Conservation (phyloP, 2,797 vertebrate genomes). For the Balearica regulorum region DNA sequence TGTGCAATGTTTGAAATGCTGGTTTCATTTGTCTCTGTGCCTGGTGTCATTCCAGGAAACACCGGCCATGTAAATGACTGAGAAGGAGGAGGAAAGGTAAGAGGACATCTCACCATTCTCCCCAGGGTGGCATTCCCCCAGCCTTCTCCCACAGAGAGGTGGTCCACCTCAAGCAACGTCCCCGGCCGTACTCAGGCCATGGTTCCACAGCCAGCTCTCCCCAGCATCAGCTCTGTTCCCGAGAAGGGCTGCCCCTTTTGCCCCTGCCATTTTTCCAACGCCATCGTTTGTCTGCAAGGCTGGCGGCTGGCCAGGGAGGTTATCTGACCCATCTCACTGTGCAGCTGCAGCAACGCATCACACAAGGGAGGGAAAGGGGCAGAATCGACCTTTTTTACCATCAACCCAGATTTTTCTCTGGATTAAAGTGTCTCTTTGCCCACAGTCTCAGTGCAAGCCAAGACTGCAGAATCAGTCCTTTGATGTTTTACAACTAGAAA, state of each 20-base stretch:
- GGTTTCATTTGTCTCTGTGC: neutral
- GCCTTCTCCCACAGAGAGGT: neutral
- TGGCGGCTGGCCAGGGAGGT: neutral
- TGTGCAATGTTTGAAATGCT: neutral
- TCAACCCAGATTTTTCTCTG: neutral
- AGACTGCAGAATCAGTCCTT: neutral
- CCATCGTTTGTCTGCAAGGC: neutral
- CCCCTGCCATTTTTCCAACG: neutral
- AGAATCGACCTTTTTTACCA: neutral
- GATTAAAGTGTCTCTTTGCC: neutral
- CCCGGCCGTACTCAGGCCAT: accelerated
- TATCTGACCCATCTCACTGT: neutral
- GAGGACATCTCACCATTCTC: neutral
- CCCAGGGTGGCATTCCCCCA: neutral
- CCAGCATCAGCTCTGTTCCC: neutral
- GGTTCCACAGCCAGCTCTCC: neutral
- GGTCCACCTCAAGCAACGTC: neutral
- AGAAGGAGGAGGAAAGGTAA: neutral
- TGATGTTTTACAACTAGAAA: neutral
- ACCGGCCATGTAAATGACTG: neutral
- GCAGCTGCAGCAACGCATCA: neutral
- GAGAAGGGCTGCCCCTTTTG: neutral
- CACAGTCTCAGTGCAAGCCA: neutral
- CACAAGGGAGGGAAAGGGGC: neutral
- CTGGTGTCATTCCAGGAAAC: neutral